Percentiles rank a stretch among this genome's conserved stretches.
phyloP scores from a whole-genome alignment of 1,140 invertebrate species.

The Dendrolimus kikuchii region DNA sequence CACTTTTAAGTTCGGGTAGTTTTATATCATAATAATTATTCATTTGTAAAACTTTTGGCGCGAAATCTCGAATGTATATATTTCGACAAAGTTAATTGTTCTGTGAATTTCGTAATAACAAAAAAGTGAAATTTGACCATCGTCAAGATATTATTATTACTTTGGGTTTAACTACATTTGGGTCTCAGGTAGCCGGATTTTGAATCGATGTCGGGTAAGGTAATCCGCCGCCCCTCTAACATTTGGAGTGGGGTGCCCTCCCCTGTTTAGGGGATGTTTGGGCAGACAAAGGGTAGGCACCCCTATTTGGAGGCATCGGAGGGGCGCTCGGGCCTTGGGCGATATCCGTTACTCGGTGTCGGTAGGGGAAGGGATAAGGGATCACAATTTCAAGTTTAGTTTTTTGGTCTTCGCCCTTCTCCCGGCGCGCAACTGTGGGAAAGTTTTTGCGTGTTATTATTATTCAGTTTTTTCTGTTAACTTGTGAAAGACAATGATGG shows the following conservation, averaged over 20 bases:
- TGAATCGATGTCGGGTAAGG: slow-evolving; percentile 36
- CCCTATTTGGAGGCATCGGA: slow-evolving; percentile 39
- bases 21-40: too few relatives aligned
- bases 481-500: too few relatives aligned
- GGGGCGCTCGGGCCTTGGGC: slow-evolving; percentile 55
- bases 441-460: slow-evolving; percentile 21
- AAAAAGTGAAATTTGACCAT: too few relatives aligned
- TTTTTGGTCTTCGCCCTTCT: slow-evolving; percentile 28
- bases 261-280: slow-evolving; percentile 56
- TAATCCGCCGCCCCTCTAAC: slow-evolving; percentile 50
- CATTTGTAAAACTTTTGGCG: slow-evolving; percentile 10
- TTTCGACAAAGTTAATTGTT: too few relatives aligned
- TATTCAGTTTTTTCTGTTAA: neutral
- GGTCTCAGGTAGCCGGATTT: slow-evolving; percentile 37
- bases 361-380: slow-evolving; percentile 57
- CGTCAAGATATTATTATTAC: slow-evolving; percentile 22
- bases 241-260: slow-evolving; percentile 58
- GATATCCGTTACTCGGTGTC: slow-evolving; percentile 24
- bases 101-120: too few relatives aligned
- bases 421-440: slow-evolving; percentile 33
- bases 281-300: slow-evolving; percentile 66
- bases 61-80: neutral
- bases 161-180: slow-evolving; percentile 12
- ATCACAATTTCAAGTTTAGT: slow-evolving; percentile 54
- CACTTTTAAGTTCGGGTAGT: too few relatives aligned